Percentiles rank a stretch among this genome's conserved stretches.
phyloP scores from a whole-genome alignment of 2,888 invertebrate species.

The Cylloceria caligata region DNA sequence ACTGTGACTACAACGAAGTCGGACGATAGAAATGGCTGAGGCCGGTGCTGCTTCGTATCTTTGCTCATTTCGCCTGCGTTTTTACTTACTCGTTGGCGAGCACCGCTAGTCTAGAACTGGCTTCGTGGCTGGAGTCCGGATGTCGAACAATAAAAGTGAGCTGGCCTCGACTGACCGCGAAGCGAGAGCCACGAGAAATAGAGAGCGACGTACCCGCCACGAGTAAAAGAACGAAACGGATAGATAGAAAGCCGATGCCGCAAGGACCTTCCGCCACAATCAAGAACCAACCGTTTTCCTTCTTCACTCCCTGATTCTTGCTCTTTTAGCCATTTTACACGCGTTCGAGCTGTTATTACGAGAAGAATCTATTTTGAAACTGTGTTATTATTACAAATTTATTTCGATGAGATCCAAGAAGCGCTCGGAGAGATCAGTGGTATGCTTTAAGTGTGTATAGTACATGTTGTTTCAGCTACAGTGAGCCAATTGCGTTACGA shows the following conservation, averaged over 20 bases:
- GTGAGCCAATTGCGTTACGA: constrained; percentile 45
- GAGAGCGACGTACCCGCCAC: not conserved
- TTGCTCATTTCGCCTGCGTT: not conserved
- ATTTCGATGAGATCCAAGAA: not conserved
- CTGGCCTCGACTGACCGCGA: constrained; percentile 50
- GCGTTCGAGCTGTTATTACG: constrained; percentile 37
- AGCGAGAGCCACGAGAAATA: constrained; percentile 32
- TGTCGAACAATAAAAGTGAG: constrained; percentile 59
- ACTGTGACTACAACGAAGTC: constrained; percentile 55
- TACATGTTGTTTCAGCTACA: constrained; percentile 56
- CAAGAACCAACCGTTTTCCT: constrained; percentile 49
- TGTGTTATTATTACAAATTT: constrained; percentile 33
- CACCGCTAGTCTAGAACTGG: not conserved
- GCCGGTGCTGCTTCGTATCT: not conserved
- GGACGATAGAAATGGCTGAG: constrained; percentile 3
- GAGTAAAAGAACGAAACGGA: constrained; percentile 48
- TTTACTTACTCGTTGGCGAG: constrained; percentile 9
- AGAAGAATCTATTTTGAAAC: constrained; percentile 27
- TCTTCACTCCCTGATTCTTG: not conserved
- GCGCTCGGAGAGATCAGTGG: not conserved
- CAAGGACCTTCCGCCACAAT: constrained; percentile 32
- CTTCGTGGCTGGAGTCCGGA: constrained; percentile 44
- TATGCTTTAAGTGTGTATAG: not conserved
- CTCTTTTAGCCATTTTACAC: not conserved
- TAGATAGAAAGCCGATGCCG: constrained; percentile 31